Evolutionary conservation across 2,797 vertebrate species (phyloP), one percentile per base, ranked within the genome.

Genomic region (Phalanger gymnotis): DNA sequence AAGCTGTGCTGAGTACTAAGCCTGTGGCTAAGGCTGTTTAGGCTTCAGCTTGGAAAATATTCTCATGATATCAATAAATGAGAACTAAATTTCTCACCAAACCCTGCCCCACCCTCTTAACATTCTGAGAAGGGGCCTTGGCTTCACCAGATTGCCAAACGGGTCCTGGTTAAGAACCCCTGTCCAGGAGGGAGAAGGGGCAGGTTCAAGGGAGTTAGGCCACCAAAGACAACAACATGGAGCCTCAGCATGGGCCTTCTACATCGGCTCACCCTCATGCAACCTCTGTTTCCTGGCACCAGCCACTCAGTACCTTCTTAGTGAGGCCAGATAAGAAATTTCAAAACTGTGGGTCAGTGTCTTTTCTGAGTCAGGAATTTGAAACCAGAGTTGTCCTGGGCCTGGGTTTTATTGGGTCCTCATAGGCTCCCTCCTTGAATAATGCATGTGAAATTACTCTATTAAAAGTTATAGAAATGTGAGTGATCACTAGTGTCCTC

Each of bases 1-100:
- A 55, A 97, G 89, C 11, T 27, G n/a, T 3, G 16, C 13, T 25
- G 27, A 97, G 92, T 93, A 89, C 58, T 95, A 98, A 98, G 96
- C 97, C 90, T 96, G 57, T 95, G 96, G 94, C 96, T 98, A 97
- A 97, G 91, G 54, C 16, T 97, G 91, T 96, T 98, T 96, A 97
- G 91, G 30, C n/a, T 97, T 96, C 87, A 97, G 91, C 97, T 96
- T 97, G 87, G 95, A 96, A 97, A 94, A 96, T 2, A 0, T 14
- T 92, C 57, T 96, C 96, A 96, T 52, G 97, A 56, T 93, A 31
- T 90, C 92, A 97, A 97, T 97, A 98, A 98, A 98, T 97, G 96
- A 96, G 57, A 97, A 89, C 22, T 28, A 96, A 94, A 95, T 97
- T 98, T 97, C 95, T 97, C 95, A 92, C 22, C 58, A 34, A 61